A percentile compares a stretch with the other conserved stretches of the same genome.
phyloP scores from a whole-genome alignment of 2,888 invertebrate genomes.

The Philhelius pedissequus region DNA sequence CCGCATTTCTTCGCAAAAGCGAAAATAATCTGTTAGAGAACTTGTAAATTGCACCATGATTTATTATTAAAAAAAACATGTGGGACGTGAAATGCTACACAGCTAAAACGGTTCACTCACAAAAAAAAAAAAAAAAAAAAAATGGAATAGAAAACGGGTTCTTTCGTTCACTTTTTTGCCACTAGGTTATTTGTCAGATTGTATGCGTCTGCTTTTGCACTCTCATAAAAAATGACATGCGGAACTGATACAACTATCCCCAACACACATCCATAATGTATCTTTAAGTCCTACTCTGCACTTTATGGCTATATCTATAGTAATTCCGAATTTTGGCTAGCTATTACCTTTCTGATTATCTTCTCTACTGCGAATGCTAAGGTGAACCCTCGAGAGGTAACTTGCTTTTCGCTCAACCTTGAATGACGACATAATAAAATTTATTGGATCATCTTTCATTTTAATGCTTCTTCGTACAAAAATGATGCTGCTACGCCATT shows the following conservation, averaged over 20 bases:
- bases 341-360: conserved; percentile 56
- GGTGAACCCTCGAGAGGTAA: background rate
- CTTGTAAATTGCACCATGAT: conserved; percentile 67
- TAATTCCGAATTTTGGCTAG: conserved; percentile 34
- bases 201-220: conserved; percentile 50
- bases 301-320: background rate
- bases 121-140: background rate
- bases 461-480: conserved; percentile 54
- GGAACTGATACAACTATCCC: conserved; percentile 30
- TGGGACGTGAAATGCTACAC: conserved; percentile 4
- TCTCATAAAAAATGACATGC: conserved; percentile 18
- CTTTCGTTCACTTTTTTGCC: background rate
- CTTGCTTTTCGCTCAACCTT: conserved; percentile 13
- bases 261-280: conserved; percentile 26
- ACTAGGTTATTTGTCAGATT: conserved; percentile 57
- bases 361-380: too few species aligned
- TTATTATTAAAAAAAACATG: conserved; percentile 63
- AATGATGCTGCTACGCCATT: conserved; percentile 52
- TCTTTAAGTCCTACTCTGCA: background rate
- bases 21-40: conserved; percentile 63
- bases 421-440: conserved; percentile 62
- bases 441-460: conserved; percentile 65
- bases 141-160: background rate
- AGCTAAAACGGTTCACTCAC: background rate
- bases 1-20: conserved; percentile 23